A percentile compares a stretch with the other conserved stretches of the same genome.
Conservation (phyloP, 2,888 invertebrate species). For the Drepana falcataria region DNA sequence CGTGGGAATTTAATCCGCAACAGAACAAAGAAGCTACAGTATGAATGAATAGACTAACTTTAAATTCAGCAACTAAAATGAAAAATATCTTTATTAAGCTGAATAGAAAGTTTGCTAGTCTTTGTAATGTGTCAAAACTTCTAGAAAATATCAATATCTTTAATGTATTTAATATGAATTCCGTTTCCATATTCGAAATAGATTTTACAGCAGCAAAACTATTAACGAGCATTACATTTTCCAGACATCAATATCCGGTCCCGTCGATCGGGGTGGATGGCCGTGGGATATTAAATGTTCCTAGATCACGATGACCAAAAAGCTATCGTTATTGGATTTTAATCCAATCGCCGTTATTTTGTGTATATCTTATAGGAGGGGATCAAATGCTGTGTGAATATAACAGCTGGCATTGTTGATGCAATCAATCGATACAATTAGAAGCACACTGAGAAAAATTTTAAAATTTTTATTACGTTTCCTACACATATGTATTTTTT, state of each 20-base stretch:
- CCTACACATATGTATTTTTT: no score
- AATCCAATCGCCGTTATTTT: conserved; percentile 17
- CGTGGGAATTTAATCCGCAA: conserved; percentile 31
- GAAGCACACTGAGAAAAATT: no score
- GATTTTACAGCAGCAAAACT: conserved; percentile 19
- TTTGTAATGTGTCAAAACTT: conserved; percentile 23
- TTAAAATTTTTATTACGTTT: no score
- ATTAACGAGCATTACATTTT: conserved; percentile 19
- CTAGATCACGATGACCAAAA: conserved; percentile 21
- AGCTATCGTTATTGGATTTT: conserved; percentile 31
- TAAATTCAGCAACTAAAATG: neutral
- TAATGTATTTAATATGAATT: neutral
- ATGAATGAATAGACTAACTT: conserved; percentile 15
- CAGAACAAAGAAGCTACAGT: conserved; percentile 20
- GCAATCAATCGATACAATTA: conserved; percentile 20
- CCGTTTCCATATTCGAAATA: conserved; percentile 8
- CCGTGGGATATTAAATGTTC: conserved; percentile 35
- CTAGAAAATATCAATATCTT: neutral
- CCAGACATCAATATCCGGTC: conserved; percentile 59
- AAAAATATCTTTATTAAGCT: neutral
- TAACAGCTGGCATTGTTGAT: conserved; percentile 34
- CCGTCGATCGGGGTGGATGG: conserved; percentile 25
- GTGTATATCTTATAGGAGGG: conserved; percentile 29
- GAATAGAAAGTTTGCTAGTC: conserved; percentile 31
- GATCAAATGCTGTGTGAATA: conserved; percentile 10